Conservation (phyloP, 2,797 vertebrate genomes). For the Margarornis squamiger region DNA sequence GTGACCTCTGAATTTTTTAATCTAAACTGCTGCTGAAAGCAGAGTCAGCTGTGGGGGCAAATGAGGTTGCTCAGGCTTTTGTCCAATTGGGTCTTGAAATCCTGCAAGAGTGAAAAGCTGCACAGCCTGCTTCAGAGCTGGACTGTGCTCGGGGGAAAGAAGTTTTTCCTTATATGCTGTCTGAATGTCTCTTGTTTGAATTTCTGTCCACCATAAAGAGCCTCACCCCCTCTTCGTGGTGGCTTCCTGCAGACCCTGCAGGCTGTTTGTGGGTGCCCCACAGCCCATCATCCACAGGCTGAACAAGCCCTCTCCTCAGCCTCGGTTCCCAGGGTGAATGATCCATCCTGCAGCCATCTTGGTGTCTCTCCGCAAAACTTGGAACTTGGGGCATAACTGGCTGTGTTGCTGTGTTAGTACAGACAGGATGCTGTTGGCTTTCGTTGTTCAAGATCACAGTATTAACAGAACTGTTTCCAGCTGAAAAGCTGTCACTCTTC, state of each 20-base stretch:
- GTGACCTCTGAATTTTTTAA: not conserved
- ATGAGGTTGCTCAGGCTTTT: not conserved
- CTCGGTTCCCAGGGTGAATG: not conserved
- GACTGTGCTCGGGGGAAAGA: not conserved
- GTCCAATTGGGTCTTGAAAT: not conserved
- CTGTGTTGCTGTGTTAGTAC: not conserved
- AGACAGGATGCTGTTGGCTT: not conserved
- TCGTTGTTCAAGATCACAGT: not conserved
- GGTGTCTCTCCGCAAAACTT: not conserved
- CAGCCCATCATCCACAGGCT: not conserved
- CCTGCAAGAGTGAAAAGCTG: not conserved
- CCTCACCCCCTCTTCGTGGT: not conserved
- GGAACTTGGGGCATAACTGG: not conserved
- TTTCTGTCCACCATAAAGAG: not conserved
- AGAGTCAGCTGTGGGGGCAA: not conserved
- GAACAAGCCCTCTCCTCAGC: not conserved
- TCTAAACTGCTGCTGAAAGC: not conserved
- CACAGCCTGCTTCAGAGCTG: not conserved
- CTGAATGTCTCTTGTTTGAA: not conserved
- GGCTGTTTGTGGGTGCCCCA: not conserved
- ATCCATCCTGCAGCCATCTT: not conserved
- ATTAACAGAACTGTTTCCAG: not conserved
- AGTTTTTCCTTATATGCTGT: not conserved
- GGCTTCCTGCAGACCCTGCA: not conserved
- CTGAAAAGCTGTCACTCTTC: not conserved